Conservation (phyloP, 2,113 vertebrate genomes). For the Perca fluviatilis region DNA sequence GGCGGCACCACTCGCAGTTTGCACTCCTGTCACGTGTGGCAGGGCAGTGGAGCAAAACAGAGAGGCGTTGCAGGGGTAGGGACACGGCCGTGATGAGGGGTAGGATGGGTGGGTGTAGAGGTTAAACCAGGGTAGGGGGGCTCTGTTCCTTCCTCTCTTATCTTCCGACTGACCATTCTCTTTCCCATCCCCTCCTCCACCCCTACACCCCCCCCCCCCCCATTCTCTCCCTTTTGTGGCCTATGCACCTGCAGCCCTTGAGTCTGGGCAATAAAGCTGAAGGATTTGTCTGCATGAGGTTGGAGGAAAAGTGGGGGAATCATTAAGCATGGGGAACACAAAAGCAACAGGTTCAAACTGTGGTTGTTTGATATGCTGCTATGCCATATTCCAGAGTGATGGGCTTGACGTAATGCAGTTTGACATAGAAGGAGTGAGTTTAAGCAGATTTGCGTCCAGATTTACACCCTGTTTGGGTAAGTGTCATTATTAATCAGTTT, state of each 20-base stretch:
- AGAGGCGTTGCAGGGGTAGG: slow-evolving; percentile 44
- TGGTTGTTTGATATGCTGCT: slow-evolving; percentile 62
- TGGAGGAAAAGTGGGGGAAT: slow-evolving; percentile 67
- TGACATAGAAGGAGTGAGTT: slow-evolving; percentile 77
- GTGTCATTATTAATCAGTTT: slow-evolving; percentile 75
- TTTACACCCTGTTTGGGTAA: slow-evolving; percentile 77
- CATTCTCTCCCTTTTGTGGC: slow-evolving; percentile 76
- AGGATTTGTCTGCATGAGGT: slow-evolving; percentile 81
- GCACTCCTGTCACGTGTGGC: slow-evolving; percentile 59
- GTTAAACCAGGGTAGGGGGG: slow-evolving; percentile 69
- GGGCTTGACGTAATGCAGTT: slow-evolving; percentile 74
- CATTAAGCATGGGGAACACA: slow-evolving; percentile 70
- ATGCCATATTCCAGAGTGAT: slow-evolving; percentile 62
- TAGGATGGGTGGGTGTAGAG: slow-evolving; percentile 63
- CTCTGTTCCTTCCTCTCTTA: slow-evolving; percentile 77
- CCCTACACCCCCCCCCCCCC: not conserved
- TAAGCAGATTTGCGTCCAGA: slow-evolving; percentile 81
- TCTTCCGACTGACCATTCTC: slow-evolving; percentile 80
- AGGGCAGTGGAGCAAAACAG: slow-evolving; percentile 50
- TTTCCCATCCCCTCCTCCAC: slow-evolving; percentile 63
- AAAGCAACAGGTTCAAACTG: slow-evolving; percentile 79
- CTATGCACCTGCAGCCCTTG: slow-evolving; percentile 83
- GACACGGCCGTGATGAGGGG: slow-evolving; percentile 15
- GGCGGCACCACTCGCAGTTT: slow-evolving; percentile 62
- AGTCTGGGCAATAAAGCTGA: slow-evolving; percentile 82